phyloP scores from a whole-genome alignment of 2,113 vertebrate species.

The Chaenogobius annularis region DNA sequence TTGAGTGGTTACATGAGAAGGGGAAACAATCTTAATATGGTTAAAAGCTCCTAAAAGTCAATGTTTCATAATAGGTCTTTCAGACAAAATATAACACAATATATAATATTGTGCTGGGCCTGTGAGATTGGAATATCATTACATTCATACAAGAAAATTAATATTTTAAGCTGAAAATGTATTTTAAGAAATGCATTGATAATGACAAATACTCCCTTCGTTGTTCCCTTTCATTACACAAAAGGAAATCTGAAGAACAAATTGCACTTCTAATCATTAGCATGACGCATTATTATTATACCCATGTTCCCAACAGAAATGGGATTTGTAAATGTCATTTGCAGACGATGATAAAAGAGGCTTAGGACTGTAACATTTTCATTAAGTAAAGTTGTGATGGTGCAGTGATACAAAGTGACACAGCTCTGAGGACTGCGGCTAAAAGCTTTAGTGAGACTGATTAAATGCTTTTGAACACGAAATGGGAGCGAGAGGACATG shows the following conservation, averaged over 20 bases:
- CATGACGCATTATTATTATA: background rate
- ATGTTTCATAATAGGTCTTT: too few species aligned
- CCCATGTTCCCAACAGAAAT: background rate
- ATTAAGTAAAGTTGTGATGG: background rate
- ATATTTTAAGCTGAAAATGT: background rate
- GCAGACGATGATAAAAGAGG: constrained; percentile 15
- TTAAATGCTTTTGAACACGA: constrained; percentile 9
- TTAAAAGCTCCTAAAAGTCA: too few species aligned
- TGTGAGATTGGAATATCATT: background rate
- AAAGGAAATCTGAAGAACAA: constrained; percentile 6
- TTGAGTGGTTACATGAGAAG: too few species aligned
- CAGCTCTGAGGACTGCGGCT: background rate
- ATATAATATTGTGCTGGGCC: background rate
- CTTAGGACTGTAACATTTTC: background rate
- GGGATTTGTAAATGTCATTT: background rate
- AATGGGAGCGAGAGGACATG: background rate
- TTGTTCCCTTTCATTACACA: background rate
- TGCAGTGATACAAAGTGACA: background rate
- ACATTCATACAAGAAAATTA: background rate
- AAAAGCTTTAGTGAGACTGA: constrained; percentile 7
- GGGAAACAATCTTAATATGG: too few species aligned
- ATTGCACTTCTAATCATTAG: background rate
- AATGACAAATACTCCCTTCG: background rate
- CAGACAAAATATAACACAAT: too few species aligned
- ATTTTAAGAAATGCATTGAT: background rate